Evolutionary conservation across 2,113 vertebrate species (phyloP), one percentile per base, ranked within the genome.

Genomic region (Canis aureus): DNA sequence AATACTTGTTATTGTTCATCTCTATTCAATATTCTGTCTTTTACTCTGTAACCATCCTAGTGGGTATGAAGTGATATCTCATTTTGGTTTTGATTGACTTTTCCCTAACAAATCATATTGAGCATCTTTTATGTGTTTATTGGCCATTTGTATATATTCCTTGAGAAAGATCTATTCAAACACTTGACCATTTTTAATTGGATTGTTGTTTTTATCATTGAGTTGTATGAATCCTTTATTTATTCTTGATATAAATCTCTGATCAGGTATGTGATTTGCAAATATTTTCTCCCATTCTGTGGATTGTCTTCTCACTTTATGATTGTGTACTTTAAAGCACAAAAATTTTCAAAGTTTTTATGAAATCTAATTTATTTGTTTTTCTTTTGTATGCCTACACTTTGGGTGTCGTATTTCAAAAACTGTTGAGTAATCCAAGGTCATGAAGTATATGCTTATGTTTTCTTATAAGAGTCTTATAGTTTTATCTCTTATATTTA

Each of bases 401-500:
- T 87, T 84, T 84, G 90, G 49, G 35, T 83, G 43, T 89, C 79
- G 57, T 79, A 69, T 73, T 49, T 85, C 11, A 60, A 59, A 83
- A 74, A 53, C 20, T n/a, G 49, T 32, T 90, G 35, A 38, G 11
- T 92, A 53, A 74, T 74, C 8, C 29, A 86, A 86, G 5, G 20
- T 87, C 76, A 79, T 86, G 11, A 91, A 95, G 49, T 67, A 13
- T 71, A 71, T 6, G 29, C 3, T 38, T 81, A 66, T 66, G 57
- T 84, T 95, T 90, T 80, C 22, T 73, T 73, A 29, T 51, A 32
- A 79, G 38, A 83, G 5, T 87, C 73, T 89, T 79, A 60, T 2
- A 92, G 49, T 66, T 89, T 82, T 94, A 81, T 78, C 32, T 92
- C 32, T 85, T 89, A 53, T 22, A 76, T 82, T 89, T 89, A 74